Evolutionary conservation across 2,113 vertebrate species (phyloP).

Genomic region (Oplegnathus fasciatus): DNA sequence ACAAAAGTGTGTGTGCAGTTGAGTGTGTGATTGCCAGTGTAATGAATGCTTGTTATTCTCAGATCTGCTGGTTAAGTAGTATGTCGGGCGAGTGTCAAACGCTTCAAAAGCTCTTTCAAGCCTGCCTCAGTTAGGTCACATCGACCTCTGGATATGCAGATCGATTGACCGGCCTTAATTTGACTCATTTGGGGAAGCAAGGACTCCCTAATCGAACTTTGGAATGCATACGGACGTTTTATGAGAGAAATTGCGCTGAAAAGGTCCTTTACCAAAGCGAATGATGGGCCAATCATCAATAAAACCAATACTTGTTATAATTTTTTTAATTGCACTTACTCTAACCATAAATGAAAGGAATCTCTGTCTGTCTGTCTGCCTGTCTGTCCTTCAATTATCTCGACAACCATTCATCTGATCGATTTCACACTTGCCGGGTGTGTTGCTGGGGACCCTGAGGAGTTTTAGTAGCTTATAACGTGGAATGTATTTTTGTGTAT

Average conservation of each 20-base stretch:
- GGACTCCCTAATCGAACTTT: conserved; percentile 25
- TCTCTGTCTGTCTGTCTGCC: too few relatives aligned
- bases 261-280: neutral
- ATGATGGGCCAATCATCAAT: neutral
- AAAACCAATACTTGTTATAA: neutral
- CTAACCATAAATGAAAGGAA: too few relatives aligned
- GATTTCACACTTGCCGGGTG: too few relatives aligned
- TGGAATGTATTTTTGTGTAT: too few relatives aligned
- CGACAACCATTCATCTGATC: too few relatives aligned
- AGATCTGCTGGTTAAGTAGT: conserved; percentile 40
- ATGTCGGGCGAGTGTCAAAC: conserved; percentile 3
- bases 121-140: conserved; percentile 30
- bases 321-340: too few relatives aligned
- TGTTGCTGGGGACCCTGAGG: too few relatives aligned
- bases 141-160: conserved; percentile 40
- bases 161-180: conserved; percentile 47
- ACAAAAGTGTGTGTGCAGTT: conserved; percentile 12
- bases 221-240: neutral
- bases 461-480: neutral
- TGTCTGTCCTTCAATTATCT: too few relatives aligned
- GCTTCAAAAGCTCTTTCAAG: conserved; percentile 58
- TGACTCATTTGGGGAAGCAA: conserved; percentile 34
- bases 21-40: conserved; percentile 36
- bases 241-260: neutral
- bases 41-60: conserved; percentile 54